Evolutionary conservation across 2,888 invertebrate genomes (phyloP), one percentile per base, ranked within the genome.

Genomic region (Xanthostigma xanthostigma): DNA sequence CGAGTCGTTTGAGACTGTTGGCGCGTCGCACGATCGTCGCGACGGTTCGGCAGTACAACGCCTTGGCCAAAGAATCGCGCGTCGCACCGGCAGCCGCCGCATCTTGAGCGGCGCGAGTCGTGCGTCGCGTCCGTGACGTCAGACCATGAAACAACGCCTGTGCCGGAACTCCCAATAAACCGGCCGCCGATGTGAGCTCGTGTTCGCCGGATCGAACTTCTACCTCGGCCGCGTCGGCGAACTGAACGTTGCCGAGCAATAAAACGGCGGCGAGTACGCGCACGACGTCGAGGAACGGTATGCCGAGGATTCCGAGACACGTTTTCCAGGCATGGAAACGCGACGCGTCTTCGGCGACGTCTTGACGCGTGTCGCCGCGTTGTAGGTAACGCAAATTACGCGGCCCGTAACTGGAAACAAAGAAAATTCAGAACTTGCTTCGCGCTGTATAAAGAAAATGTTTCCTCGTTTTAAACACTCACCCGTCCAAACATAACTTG

Each of bases 241-340:
- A 94, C 63, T 84, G 84, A 55, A 95, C 85, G 69, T 95, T 95
- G 50, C 95, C 95, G 51, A 95, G 75, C 51, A 95, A 74, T 55
- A 95, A 69, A 48, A 94, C 89, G 4, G 93, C 92, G 11, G 92
- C 87, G 56, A 95, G 69, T 14, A 95, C 91, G 56, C 94, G 75
- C 48, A 94, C 87, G 43, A 95, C 92, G 68, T 95, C 94, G 64
- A 91, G 69, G 66, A 93, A 93, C 1, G 94, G 94, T 57, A 95
- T 94, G 37, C 94, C 94, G 47, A 95, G 74, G 45, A 90, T 85
- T 48, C 88, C 89, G 50, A 92, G 73, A 60, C 89, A 87, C 33
- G 88, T 84, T 70, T 92, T 93, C 94, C 94, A 94, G 0, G 89
- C 84, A 66, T 85, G 86, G 68, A 92, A 94, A 51, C 68, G 64